A percentile compares a stretch with the other conserved stretches of the same genome.
phyloP scores from a whole-genome alignment of 92 coral and sea anemone species.

The Anthopleura xanthogrammica region DNA sequence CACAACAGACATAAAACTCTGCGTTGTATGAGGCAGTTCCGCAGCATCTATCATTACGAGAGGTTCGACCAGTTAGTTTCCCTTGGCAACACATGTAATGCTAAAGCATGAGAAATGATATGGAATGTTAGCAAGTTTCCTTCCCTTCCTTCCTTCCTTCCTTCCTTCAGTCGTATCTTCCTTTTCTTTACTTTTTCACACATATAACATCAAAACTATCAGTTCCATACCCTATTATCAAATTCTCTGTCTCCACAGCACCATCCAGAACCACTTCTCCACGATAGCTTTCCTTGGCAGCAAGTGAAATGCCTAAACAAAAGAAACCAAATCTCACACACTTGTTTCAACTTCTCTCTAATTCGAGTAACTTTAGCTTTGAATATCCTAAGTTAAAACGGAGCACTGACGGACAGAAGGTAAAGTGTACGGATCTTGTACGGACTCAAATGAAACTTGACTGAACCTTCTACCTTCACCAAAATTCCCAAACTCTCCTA shows the following conservation, averaged over 20 bases:
- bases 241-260: slow-evolving; percentile 28
- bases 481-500: too few species aligned
- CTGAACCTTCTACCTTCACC: too few species aligned
- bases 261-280: slow-evolving; percentile 35
- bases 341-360: too few species aligned
- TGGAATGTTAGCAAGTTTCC: neutral
- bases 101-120: neutral
- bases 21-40: slow-evolving; percentile 6
- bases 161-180: too few species aligned
- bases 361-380: neutral
- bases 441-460: too few species aligned
- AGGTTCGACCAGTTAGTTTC: neutral
- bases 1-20: slow-evolving; percentile 32
- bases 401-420: too few species aligned
- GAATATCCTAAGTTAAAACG: neutral
- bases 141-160: too few species aligned
- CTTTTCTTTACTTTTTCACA: neutral
- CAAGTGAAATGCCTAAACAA: slow-evolving; percentile 24
- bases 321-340: too few species aligned
- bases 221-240: slow-evolving; percentile 25
- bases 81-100: slow-evolving; percentile 9
- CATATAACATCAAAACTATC: neutral
- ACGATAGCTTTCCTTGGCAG: slow-evolving; percentile 26
- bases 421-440: too few species aligned
- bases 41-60: slow-evolving; percentile 13